Evolutionary conservation across 2,113 vertebrate genomes (phyloP).

Genomic region (Bujurquina vittata): DNA sequence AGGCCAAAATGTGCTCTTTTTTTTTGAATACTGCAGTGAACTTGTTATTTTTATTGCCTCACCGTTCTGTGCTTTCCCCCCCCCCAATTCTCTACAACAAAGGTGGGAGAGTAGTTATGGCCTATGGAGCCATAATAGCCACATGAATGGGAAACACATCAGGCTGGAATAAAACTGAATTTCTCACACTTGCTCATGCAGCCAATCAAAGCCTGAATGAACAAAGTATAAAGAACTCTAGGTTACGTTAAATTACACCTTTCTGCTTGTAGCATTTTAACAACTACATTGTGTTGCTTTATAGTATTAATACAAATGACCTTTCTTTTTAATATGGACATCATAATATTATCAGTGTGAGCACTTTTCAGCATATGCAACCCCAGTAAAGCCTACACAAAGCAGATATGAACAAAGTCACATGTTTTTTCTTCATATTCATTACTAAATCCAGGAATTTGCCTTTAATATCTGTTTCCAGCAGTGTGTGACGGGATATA

Average conservation of each 20-base stretch:
- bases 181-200: not conserved
- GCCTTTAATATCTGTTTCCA: slow-evolving; percentile 42
- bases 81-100: not conserved
- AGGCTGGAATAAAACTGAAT: too few species aligned
- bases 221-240: not conserved
- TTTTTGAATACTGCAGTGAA: not conserved
- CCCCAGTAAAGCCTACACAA: not conserved
- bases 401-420: not conserved
- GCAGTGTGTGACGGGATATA: slow-evolving; percentile 32
- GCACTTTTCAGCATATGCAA: not conserved
- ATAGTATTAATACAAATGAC: not conserved
- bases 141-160: slow-evolving; percentile 1
- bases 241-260: not conserved
- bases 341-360: not conserved
- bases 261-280: not conserved
- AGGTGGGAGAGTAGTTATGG: not conserved
- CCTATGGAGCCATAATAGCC: not conserved
- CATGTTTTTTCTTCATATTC: slow-evolving; percentile 37
- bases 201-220: not conserved
- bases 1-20: not conserved
- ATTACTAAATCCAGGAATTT: slow-evolving; percentile 61
- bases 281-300: not conserved
- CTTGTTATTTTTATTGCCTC: not conserved
- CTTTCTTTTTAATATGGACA: not conserved
- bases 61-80: not conserved